Base-by-base conservation (phyloP, 2,888 invertebrate species). In the Bruchidius siliquastri region DNA sequence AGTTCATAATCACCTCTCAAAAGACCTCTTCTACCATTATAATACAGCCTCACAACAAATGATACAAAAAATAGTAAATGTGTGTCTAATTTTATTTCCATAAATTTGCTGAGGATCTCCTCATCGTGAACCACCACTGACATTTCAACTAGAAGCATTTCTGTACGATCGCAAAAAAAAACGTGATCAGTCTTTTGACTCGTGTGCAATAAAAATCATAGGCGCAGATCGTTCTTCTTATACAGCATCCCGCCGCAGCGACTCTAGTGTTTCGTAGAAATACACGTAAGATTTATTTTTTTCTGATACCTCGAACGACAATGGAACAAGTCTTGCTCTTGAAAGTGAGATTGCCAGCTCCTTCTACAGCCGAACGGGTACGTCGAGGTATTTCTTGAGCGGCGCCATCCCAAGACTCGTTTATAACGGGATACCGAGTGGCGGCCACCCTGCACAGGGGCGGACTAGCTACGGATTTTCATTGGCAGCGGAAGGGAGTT, bases 371-470 rank as follows among this genome's bases (percentile, higher is more conserved):
- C 68, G 67, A 74, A 30, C 77, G 72, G 74, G 76, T 76, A 77
- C 73, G 66, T 73, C 68, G 71, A 74, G 77, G 75, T 74, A 78
- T 76, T 75, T 74, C 72, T 76, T 76, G 72, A 71, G 75, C 75
- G 80, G 79, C 80, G 79, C 79, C 79, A 76, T 74, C 73, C 22
- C 74, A 74, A 72, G 75, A 77, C 76, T 77, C 67, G 77, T 73
- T 74, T 75, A 73, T 78, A 80, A 79, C 80, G 80, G 80, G 73
- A 78, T 73, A 68, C 71, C 73, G 76, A 76, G 74, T 74, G 76
- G 77, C 77, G 74, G 74, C 72, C 76, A 78, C 77, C 77, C 79
- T 20, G 22, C 18, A 8, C 68, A 68, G 68, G 22, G 20, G 6
- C 68, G 68, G 68, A 49, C 49, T 49, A n/a, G n/a, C n/a, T n/a